Base-by-base conservation (phyloP, 2,888 invertebrate genomes). In the Ariolimax columbianus region DNA sequence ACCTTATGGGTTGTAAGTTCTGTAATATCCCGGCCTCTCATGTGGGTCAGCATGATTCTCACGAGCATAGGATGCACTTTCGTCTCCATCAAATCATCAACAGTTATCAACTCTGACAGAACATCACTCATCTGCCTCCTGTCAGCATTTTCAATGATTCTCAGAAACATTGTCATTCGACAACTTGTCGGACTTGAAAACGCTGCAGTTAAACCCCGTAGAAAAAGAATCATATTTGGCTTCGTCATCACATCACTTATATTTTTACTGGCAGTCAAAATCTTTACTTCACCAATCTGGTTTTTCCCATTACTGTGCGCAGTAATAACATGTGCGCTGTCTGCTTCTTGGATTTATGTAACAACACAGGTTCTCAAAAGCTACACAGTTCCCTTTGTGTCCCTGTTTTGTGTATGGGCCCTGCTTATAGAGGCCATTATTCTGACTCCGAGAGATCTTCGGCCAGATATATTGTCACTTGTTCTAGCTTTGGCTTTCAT, bases 161-260 rank as follows among this genome's bases (percentile, higher is more conserved):
- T 84, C 30, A 43, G 84, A 51, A 80, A 84, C 66, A 84, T 84
- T 38, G 80, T 80, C 0, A 36, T 84, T 23, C 47, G 84, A 55
- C 84, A 84, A 36, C 43, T 84, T 0, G 43, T 80, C 4, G 19
- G 19, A 19, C n/a, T 14, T 26, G 83, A 83, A 75, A 36, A 83
- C 33, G 83, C 70, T 11, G 63, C 19, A 1, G 26, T 83, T 47
- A 83, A 26, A 36, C 77, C 36, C 11, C 23, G 83, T 1, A n/a
- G 43, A 23, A 66, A 59, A 19, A 33, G 26, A 2, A 43, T 68
- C n/a, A 68, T 83, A 33, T 33, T 14, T 23, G 68, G 40, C 3
- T 14, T 68, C 2, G 55, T 40, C 6, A 23, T 77, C 26, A 51
- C 68, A 0, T 26, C 70, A 0, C 30, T 17, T 0, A 47, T 72